Percentiles rank a stretch among this genome's conserved stretches.
phyloP scores from a whole-genome alignment of 1,140 invertebrate genomes.

The Sycophaga agraensis region DNA sequence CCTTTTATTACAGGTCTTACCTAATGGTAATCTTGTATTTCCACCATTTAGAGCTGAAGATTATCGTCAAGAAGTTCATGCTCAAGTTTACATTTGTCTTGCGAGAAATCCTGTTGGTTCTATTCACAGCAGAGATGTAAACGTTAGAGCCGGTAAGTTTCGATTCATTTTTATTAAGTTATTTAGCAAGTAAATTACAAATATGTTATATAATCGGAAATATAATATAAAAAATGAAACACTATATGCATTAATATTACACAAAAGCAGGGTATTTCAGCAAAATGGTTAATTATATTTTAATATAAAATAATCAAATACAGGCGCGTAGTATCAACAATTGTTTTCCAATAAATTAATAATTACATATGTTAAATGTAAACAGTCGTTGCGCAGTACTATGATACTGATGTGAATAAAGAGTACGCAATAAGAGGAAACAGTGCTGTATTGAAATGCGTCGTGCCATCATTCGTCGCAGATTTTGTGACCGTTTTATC shows the following conservation, averaged over 20 bases:
- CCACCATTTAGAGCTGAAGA: conserved; percentile 90
- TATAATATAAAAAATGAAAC: too few relatives aligned
- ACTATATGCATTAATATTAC: too few relatives aligned
- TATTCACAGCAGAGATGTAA: conserved; percentile 88
- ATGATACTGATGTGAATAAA: conserved; percentile 86
- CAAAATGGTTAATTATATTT: too few relatives aligned
- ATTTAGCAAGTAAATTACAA: background rate
- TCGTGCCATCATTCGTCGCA: conserved; percentile 87
- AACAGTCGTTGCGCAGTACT: conserved; percentile 82
- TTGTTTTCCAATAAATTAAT: background rate
- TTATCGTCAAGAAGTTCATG: conserved; percentile 90
- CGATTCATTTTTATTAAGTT: background rate
- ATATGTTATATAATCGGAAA: background rate
- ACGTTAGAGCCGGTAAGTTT: conserved; percentile 87
- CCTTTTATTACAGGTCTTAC: conserved; percentile 65
- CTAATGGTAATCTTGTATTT: conserved; percentile 91
- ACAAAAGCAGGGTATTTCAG: too few relatives aligned
- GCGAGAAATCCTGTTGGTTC: conserved; percentile 86
- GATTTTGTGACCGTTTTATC: conserved; percentile 87
- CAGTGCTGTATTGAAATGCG: conserved; percentile 87
- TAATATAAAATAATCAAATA: background rate
- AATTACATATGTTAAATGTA: conserved; percentile 34
- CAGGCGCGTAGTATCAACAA: background rate
- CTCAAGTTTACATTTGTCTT: conserved; percentile 89
- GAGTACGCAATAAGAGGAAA: conserved; percentile 90